Conservation (phyloP, 2,113 vertebrate species). For the Rattus norvegicus region DNA sequence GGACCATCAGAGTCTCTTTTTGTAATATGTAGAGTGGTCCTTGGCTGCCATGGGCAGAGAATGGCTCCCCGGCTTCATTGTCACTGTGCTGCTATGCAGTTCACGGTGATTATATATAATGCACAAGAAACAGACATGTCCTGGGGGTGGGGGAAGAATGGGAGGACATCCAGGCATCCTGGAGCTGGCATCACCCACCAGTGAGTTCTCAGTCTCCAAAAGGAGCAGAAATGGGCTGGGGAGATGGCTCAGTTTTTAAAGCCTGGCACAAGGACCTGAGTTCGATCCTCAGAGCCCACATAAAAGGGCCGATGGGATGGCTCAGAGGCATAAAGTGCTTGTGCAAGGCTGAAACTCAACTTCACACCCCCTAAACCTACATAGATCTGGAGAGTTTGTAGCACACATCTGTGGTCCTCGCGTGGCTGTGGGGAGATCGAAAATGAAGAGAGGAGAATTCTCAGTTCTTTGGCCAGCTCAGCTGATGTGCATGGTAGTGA, state of each 20-base stretch:
- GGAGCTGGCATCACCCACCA: not conserved
- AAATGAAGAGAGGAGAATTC: not conserved
- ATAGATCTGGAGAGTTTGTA: no score
- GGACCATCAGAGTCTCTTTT: not conserved
- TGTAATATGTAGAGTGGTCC: not conserved
- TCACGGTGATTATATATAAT: not conserved
- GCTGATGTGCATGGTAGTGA: not conserved
- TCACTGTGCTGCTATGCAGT: not conserved
- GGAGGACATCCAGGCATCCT: not conserved
- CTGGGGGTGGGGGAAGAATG: not conserved
- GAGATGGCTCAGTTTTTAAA: not conserved
- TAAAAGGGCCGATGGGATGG: not conserved
- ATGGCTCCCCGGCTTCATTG: not conserved
- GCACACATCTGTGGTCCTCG: not conserved
- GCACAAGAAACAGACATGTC: not conserved
- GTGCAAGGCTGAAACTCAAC: not conserved
- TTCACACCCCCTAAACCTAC: no score
- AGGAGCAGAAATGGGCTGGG: not conserved
- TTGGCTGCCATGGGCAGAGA: not conserved
- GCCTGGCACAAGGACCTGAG: not conserved
- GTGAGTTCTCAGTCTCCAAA: not conserved
- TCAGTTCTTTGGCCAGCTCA: not conserved
- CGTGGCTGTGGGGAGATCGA: not conserved
- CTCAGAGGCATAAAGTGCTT: not conserved
- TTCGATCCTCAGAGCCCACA: not conserved